A percentile compares a stretch with the other conserved stretches of the same genome.
Conservation (phyloP, 2,113 vertebrate species). For the Bothrops jararaca region DNA sequence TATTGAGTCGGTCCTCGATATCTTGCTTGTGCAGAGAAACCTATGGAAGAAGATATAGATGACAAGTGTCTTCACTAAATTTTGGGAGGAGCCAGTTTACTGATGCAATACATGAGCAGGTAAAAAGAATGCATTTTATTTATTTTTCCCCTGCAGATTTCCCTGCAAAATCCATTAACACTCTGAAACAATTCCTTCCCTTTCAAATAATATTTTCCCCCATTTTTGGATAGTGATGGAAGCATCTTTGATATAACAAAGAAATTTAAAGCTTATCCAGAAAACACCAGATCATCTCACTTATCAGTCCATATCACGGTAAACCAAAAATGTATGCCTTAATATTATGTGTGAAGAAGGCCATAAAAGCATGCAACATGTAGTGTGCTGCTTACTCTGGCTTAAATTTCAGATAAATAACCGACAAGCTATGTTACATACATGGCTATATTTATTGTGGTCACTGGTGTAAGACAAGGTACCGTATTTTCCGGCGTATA, state of each 20-base stretch:
- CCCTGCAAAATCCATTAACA: background rate
- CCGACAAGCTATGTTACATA: background rate
- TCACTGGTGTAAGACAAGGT: background rate
- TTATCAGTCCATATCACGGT: background rate
- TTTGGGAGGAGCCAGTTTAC: conserved; percentile 18
- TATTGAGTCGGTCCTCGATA: conserved; percentile 86
- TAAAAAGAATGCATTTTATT: background rate
- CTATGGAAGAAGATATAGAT: conserved; percentile 59
- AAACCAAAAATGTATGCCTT: background rate
- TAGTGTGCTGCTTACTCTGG: background rate
- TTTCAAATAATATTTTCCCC: background rate
- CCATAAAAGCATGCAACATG: background rate
- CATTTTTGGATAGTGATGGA: conserved; percentile 15
- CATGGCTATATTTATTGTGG: background rate
- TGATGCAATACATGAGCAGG: conserved; percentile 4
- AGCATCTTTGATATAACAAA: conserved; percentile 19
- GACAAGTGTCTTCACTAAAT: background rate
- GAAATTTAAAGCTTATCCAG: conserved; percentile 17
- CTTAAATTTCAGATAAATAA: background rate
- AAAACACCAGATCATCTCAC: conserved; percentile 34
- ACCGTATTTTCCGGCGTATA: too few relatives aligned
- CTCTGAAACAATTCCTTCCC: background rate
- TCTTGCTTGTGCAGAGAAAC: conserved; percentile 86
- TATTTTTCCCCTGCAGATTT: background rate
- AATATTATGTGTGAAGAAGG: background rate